A percentile compares a stretch with the other conserved stretches of the same genome.
Conservation (phyloP, 2,888 invertebrate genomes). For the Dicyrtomina minuta region DNA sequence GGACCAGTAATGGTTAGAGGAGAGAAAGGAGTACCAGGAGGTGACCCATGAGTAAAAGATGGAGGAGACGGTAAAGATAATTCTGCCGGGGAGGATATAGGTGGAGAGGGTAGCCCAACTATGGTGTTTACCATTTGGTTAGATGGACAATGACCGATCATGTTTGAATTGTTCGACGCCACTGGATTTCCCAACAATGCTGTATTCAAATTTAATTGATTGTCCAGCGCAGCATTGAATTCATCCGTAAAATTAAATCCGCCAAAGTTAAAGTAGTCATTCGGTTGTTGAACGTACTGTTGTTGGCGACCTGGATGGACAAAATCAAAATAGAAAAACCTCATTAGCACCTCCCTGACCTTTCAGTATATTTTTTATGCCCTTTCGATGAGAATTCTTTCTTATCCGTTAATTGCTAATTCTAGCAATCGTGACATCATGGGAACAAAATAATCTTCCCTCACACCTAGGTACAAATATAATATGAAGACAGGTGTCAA, state of each 20-base stretch:
- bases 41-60: conserved; percentile 42
- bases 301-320: conserved; percentile 53
- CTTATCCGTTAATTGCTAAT: neutral
- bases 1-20: conserved; percentile 38
- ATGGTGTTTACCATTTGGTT: conserved; percentile 53
- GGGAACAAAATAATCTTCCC: too few species aligned
- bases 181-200: conserved; percentile 48
- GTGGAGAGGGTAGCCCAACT: conserved; percentile 49
- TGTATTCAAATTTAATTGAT: conserved; percentile 51
- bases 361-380: neutral
- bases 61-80: conserved; percentile 51
- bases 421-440: neutral
- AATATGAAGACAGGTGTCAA: too few species aligned
- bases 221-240: conserved; percentile 53
- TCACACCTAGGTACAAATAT: too few species aligned
- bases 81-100: conserved; percentile 41
- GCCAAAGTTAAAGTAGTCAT: conserved; percentile 53
- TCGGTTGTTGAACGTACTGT: conserved; percentile 51
- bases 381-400: neutral
- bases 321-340: conserved; percentile 18
- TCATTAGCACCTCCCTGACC: neutral
- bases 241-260: conserved; percentile 53
- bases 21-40: conserved; percentile 49
- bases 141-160: conserved; percentile 27
- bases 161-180: conserved; percentile 28